phyloP scores from a whole-genome alignment of 2,888 invertebrate genomes.

The Eugnorisma glareosa region DNA sequence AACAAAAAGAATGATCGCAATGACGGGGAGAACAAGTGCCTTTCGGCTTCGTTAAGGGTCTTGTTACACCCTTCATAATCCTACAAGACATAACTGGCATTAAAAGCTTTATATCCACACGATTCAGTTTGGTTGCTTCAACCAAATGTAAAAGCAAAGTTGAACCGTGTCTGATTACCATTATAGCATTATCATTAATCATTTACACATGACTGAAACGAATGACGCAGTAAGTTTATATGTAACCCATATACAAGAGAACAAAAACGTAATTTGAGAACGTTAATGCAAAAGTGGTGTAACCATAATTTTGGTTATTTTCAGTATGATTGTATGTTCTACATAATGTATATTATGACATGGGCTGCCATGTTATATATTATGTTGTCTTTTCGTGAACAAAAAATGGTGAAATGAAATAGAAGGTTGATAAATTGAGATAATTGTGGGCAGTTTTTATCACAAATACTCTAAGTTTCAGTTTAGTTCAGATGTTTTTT shows the following conservation, averaged over 20 bases:
- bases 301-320: constrained; percentile 28
- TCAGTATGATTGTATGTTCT: background rate
- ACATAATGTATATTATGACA: background rate
- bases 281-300: constrained; percentile 20
- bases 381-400: background rate
- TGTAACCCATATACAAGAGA: constrained; percentile 58
- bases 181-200: constrained; percentile 66
- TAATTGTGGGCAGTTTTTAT: background rate
- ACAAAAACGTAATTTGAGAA: constrained; percentile 51
- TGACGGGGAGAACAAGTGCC: too few relatives aligned
- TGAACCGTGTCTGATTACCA: constrained; percentile 15
- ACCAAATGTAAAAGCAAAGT: constrained; percentile 4
- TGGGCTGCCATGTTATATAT: background rate
- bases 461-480: background rate
- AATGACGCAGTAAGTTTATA: constrained; percentile 67
- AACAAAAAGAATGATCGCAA: too few relatives aligned
- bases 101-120: background rate
- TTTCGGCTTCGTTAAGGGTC: too few relatives aligned
- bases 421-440: background rate
- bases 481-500: background rate
- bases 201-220: constrained; percentile 70
- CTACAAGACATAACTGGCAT: too few relatives aligned
- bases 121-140: constrained; percentile 25
- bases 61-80: too few relatives aligned
- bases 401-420: background rate